phyloP scores from a whole-genome alignment of 2,888 invertebrate species.

The Synanthedon formicaeformis region DNA sequence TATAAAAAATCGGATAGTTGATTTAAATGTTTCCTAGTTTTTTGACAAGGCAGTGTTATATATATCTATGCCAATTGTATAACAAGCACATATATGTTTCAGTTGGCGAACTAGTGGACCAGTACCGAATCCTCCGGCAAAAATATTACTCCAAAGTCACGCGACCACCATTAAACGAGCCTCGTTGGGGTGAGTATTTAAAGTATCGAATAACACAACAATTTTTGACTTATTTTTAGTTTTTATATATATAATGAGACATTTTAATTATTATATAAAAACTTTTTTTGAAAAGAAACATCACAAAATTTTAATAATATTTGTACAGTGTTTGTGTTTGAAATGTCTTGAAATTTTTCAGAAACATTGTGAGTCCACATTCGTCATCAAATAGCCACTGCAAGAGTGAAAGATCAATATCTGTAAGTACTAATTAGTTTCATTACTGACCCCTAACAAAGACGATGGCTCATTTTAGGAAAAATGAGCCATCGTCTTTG shows the following conservation, averaged over 20 bases:
- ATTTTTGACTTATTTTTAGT: too few relatives aligned
- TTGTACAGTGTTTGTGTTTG: background rate
- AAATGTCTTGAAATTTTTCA: conserved; percentile 25
- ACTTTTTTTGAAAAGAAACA: too few relatives aligned
- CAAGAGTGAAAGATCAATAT: conserved; percentile 56
- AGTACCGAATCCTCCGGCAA: conserved; percentile 26
- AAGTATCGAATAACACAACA: too few relatives aligned
- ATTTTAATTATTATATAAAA: too few relatives aligned
- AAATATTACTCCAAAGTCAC: conserved; percentile 46
- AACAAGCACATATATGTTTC: background rate
- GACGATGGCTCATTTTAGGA: too few relatives aligned
- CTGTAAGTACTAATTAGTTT: conserved; percentile 26
- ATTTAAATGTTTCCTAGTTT: too few relatives aligned
- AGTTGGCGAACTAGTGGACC: conserved; percentile 47
- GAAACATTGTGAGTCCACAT: conserved; percentile 60
- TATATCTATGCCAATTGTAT: too few relatives aligned
- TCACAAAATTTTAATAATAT: background rate
- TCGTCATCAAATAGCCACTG: conserved; percentile 59
- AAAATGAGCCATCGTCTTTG: too few relatives aligned
- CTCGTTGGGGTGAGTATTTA: conserved; percentile 39
- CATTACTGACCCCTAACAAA: too few relatives aligned
- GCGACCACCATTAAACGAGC: conserved; percentile 52
- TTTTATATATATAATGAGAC: too few relatives aligned
- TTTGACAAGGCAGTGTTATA: too few relatives aligned
- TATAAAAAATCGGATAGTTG: too few relatives aligned